Evolutionary conservation across 2,888 invertebrate genomes (phyloP), one percentile per base, ranked within the genome.

Genomic region (Coleophora deauratella): DNA sequence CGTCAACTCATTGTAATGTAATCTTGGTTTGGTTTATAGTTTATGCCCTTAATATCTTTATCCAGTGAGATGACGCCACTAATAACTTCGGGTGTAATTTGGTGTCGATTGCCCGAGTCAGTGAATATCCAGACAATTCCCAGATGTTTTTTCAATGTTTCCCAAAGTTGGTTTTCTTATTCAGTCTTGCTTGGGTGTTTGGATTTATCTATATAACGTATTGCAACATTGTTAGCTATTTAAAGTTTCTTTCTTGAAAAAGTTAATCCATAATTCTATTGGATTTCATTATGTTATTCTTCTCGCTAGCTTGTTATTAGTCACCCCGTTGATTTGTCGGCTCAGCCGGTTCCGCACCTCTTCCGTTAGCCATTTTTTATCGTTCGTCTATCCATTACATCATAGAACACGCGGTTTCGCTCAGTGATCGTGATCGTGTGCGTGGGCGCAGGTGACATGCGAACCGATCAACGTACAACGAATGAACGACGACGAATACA

Each of bases 401-500:
- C 74, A 80, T 70, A 74, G 66, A 60, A 54, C 59, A 57, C 58
- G 62, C 63, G 60, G 59, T 64, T 55, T 58, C 57, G 47, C 61
- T 69, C 69, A 70, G 68, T 70, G 77, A 72, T 72, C 70, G 68
- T 70, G 77, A 72, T 72, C 58, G 65, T 62, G 61, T 67, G 80
- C 73, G 78, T 77, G 67, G 80, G 77, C 78, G 81, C 77, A 75
- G 76, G 72, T 79, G 78, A 74, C 76, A 75, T 72, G 75, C 78
- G 61, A 78, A 75, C 74, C 69, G 62, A 70, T 52, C 50, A 54
- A 68, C 66, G 70, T 70, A 72, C 66, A 62, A 66, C 56, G 57
- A 62, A 59, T 59, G 28, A 8, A 9, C 31, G 4, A 54, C 48
- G 61, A 54, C 68, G n/a, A n/a, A n/a, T n/a, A n/a, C 62, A 59